Base-by-base conservation (phyloP, 2,888 invertebrate genomes). In the Idaea dimidiata region DNA sequence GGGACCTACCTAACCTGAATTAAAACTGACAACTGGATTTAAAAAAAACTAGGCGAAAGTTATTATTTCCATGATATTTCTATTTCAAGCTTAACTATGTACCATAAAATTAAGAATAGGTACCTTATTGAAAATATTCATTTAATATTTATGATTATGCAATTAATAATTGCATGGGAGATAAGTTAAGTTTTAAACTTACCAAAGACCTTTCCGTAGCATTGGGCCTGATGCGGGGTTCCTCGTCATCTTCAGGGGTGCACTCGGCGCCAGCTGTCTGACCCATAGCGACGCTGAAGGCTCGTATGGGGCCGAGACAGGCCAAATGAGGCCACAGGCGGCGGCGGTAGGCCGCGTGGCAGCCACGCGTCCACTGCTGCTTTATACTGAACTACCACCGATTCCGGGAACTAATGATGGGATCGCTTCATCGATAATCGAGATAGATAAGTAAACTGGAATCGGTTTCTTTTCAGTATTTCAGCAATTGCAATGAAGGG, bases 141-240 rank as follows among this genome's bases (percentile, higher is more conserved):
- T 43, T 43, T 43, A 8, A 43, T 43, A 43, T 43, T 43, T 14
- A 43, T 43, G 43, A 8, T 43, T 43, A 43, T 43, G 43, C 56
- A 24, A 17, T 57, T 17, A 59, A 62, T 61, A 61, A 56, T 18
- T 43, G 58, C 59, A 58, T 56, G 31, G 6, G 6, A 62, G 59
- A 58, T 3, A 24, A 24, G 24, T 24, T 68, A 71, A 58, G 55
- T 64, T 43, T 14, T 14, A 43, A 71, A 81, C 93, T 92, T 75
- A 94, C 94, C 89, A 94, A 77, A 63, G 93, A 94, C 66, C 83
- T 86, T 71, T 93, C 93, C 1, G 93, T 89, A 43, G 93, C 91
- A 69, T 93, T 91, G 64, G 87, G 86, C 62, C 86, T 88, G 71
- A 93, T 93, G 77, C 91, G 93, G 60, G 93, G 93, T 72, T 93